Base-by-base conservation (phyloP, 2,113 vertebrate genomes). In the Athene cunicularia region DNA sequence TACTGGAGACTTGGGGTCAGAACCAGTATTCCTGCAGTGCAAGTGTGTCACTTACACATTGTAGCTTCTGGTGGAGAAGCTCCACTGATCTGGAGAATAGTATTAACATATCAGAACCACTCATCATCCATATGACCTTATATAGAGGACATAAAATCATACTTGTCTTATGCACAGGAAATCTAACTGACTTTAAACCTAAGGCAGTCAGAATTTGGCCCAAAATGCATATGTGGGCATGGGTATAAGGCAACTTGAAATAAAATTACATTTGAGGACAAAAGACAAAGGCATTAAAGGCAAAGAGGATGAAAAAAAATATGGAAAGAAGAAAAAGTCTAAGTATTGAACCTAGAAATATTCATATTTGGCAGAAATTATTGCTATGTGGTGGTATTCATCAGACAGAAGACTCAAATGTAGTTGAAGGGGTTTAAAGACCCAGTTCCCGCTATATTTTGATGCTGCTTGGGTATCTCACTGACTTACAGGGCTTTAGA, bases 61-160 rank as follows among this genome's bases (percentile, higher is more conserved):
- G 16, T 53, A 60, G 81, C 92, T 92, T 47, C 88, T 93, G 79
- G 13, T 80, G 83, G 67, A 56, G 59, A 73, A 86, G 88, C 70
- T 88, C 82, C 86, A 72, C 45, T 56, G 90, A 92, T 59, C 67
- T 90, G 95, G 88, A 95, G 92, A 96, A 71, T 28, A 52, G 47
- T 22, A 67, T 63, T 8, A 52, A 20, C 63, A 4, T 12, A 80
- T 8, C 76, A 59, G 82, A 91, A 82, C 22, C 63, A 5, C 58
- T 73, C 80, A 32, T 32, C 56, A 8, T 56, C 77, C 66, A 0
- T 23, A 9, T 10, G 73, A 63, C 73, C 68, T 79, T 26, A 26
- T 1, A 2, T 27, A 28, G 71, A 60, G 89, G 63, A 67, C 81
- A 9, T 12, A 3, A 77, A 60, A 60, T 28, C 11, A 3, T 8